These are phyloP conservation scores for Catocala nupta DNA, from an alignment of 2,888 invertebrate genomes.

Conservation along the genomic window DNA sequence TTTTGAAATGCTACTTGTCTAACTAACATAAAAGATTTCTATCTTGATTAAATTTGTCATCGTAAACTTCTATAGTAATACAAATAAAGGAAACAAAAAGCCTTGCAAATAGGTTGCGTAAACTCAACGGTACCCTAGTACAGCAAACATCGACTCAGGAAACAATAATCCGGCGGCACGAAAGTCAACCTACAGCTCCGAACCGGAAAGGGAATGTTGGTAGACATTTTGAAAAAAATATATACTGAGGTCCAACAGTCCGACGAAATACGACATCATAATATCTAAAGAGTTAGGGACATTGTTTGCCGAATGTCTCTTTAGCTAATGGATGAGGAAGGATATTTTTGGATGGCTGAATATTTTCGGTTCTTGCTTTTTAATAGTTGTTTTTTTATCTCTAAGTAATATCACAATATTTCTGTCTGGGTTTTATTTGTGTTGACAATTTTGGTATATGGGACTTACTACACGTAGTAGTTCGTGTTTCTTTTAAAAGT, in stretches of 20 bases:
- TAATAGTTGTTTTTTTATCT: conserved; percentile 22
- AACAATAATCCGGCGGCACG: conserved; percentile 50
- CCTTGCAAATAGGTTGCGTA: neutral
- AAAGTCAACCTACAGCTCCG: conserved; percentile 38
- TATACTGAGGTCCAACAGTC: conserved; percentile 11
- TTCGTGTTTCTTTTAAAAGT: neutral
- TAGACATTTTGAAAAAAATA: conserved; percentile 41
- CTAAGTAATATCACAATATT: neutral
- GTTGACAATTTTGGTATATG: neutral
- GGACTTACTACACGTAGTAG: neutral
- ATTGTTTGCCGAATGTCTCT: conserved; percentile 46
- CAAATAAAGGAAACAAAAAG: conserved; percentile 2
- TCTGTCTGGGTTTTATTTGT: neutral
- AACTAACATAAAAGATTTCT: too few relatives aligned
- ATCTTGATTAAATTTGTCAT: neutral
- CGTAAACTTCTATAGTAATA: neutral
- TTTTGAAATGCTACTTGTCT: too few relatives aligned
- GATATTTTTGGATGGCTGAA: conserved; percentile 32
- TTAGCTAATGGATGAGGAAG: conserved; percentile 44
- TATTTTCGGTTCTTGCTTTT: conserved; percentile 21
- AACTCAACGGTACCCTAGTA: conserved; percentile 17
- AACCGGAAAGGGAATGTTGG: conserved; percentile 47
- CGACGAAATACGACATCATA: conserved; percentile 33
- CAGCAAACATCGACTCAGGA: conserved; percentile 37
- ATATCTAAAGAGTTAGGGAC: conserved; percentile 30